Base-by-base conservation (phyloP, 2,113 vertebrate genomes). In the Chamaea fasciata region DNA sequence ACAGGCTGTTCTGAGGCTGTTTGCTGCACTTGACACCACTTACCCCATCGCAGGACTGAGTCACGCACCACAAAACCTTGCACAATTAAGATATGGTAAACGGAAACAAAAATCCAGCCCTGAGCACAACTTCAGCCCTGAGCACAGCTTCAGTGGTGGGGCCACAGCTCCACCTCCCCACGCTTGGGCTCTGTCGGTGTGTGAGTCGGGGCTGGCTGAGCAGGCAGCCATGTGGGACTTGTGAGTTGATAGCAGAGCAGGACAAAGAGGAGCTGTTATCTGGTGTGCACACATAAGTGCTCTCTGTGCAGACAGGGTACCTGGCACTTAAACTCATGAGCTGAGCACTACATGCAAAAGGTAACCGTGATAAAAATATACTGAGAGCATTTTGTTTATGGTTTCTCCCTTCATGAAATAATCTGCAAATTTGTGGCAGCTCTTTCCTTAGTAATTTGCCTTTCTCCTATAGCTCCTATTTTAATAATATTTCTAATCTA, bases 141-240 rank as follows among this genome's bases (percentile, higher is more conserved):
- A n/a, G n/a, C 71, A 1, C 22, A 15, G 26, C 56, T 24, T 11
- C 47, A 11, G 5, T 0, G 31, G 9, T 27, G 87, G 24, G 31
- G 23, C 6, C 2, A 50, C 35, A 83, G 64, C 79, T 87, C 31
- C 14, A 2, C 31, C 77, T 73, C 10, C 47, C 42, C 3, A 1
- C 0, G 1, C 18, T 42, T 33, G 59, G 71, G 5, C 18, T 41
- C 33, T 7, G 9, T 1, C 0, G 1, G 11, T 0, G 5, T 18
- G 33, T 78, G 90, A 81, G 47, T 94, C 95, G 63, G 0, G 18
- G 71, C 79, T 50, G 65, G 62, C 67, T 31, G 65, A 12, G 78
- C 52, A 53, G 60, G 42, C 81, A 41, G 41, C 2, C 0, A 5
- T 21, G 2, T 9, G 65, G 42, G 50, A 6, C 26, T n/a, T 21